Percentiles rank a stretch among this genome's conserved stretches.
Evolutionary conservation across 1,140 invertebrate genomes (phyloP).

Genomic region (Hycleus cichorii): DNA sequence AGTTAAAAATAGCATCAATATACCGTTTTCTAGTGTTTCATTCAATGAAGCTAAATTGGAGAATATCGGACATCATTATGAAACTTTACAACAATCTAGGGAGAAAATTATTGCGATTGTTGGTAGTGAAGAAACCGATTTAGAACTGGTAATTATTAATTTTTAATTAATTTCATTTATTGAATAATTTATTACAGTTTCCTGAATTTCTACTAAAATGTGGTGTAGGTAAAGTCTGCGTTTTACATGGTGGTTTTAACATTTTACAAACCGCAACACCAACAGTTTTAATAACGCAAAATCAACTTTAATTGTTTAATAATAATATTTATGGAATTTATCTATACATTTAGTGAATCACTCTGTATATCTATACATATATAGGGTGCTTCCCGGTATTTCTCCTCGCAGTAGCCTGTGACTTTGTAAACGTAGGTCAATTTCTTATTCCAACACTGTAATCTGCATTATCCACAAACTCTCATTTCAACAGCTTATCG

Average conservation of each 20-base stretch:
- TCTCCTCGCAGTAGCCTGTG: too few species aligned
- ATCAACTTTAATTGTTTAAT: slow-evolving; percentile 13
- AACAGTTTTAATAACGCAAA: slow-evolving; percentile 44
- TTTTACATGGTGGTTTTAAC: slow-evolving; percentile 64
- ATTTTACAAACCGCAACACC: slow-evolving; percentile 52
- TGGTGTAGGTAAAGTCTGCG: slow-evolving; percentile 57
- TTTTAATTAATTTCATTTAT: slow-evolving; percentile 2
- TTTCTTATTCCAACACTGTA: too few species aligned
- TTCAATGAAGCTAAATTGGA: slow-evolving; percentile 56
- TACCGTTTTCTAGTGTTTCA: slow-evolving; percentile 72
- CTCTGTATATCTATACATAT: too few species aligned
- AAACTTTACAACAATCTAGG: slow-evolving; percentile 49
- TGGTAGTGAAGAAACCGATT: slow-evolving; percentile 66
- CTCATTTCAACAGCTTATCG: too few species aligned
- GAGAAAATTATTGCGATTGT: slow-evolving; percentile 70
- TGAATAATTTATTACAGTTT: slow-evolving; percentile 47
- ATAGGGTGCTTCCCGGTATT: too few species aligned
- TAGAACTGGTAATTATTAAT: slow-evolving; percentile 54
- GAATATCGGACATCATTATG: slow-evolving; percentile 55
- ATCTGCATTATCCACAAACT: too few species aligned
- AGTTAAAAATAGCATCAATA: slow-evolving; percentile 74
- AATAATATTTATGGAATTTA: not conserved
- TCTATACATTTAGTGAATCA: too few species aligned
- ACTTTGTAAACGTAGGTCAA: too few species aligned
- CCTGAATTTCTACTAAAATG: slow-evolving; percentile 63